Evolutionary conservation across 1,140 invertebrate species (phyloP).

Genomic region (Dinoponera quadriceps): DNA sequence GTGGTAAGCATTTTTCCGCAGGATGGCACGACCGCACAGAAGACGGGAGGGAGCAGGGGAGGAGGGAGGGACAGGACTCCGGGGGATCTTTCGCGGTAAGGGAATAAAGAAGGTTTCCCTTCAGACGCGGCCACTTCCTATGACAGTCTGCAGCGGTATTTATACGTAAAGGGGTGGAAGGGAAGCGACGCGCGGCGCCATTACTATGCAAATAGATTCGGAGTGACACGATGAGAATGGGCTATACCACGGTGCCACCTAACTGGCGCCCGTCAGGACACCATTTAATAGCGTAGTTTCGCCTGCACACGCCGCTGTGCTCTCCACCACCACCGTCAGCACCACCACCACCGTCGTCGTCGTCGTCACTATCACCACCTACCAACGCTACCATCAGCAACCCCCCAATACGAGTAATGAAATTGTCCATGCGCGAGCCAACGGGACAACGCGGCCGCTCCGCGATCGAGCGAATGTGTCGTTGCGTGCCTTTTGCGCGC

Average conservation of each 20-base stretch:
- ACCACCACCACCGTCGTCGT: no score
- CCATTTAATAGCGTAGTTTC: slow-evolving; percentile 84
- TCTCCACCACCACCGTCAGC: slow-evolving; percentile 48
- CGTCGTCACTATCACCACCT: slow-evolving; percentile 27
- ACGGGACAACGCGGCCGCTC: slow-evolving; percentile 58
- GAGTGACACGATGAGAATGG: slow-evolving; percentile 81
- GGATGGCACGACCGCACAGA: no score
- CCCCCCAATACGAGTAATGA: slow-evolving; percentile 82
- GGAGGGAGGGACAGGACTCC: not conserved
- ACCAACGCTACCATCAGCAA: slow-evolving; percentile 31
- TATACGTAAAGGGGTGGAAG: slow-evolving; percentile 61
- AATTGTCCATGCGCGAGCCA: slow-evolving; percentile 81
- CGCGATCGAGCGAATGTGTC: slow-evolving; percentile 72
- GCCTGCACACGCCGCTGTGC: slow-evolving; percentile 70
- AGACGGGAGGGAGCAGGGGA: no score
- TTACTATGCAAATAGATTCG: slow-evolving; percentile 85
- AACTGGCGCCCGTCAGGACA: slow-evolving; percentile 81
- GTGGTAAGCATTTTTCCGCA: not conserved
- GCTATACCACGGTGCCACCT: slow-evolving; percentile 74
- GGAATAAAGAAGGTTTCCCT: slow-evolving; percentile 57
- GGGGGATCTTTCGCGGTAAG: not conserved
- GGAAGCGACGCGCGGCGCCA: slow-evolving; percentile 73
- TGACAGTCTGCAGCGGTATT: slow-evolving; percentile 61
- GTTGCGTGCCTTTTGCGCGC: slow-evolving; percentile 74
- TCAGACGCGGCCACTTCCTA: slow-evolving; percentile 47